These are phyloP conservation scores for Enteromius argenteus DNA, from an alignment of 2,797 vertebrate species.

Conservation along the genomic window DNA sequence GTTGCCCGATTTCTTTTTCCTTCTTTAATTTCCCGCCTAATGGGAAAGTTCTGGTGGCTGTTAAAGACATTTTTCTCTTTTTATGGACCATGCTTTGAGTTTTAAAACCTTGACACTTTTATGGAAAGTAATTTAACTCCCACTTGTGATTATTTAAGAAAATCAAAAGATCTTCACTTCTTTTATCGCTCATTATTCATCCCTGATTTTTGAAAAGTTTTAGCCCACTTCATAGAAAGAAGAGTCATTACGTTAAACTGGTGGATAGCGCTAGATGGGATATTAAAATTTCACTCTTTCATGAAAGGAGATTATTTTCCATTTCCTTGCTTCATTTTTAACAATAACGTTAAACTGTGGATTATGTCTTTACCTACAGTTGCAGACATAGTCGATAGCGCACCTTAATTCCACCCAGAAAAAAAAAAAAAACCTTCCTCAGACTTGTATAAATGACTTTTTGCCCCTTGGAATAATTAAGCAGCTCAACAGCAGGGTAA, in stretches of 20 bases:
- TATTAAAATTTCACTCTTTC: slow-evolving; percentile 66
- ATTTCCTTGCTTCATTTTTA: slow-evolving; percentile 49
- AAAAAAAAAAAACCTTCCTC: neutral
- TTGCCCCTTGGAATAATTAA: slow-evolving; percentile 28
- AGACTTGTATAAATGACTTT: neutral
- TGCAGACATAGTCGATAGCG: neutral
- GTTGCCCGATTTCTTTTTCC: slow-evolving; percentile 26
- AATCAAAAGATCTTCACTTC: slow-evolving; percentile 65
- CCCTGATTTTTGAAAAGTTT: slow-evolving; percentile 56
- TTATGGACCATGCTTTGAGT: slow-evolving; percentile 59
- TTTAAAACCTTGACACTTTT: slow-evolving; percentile 67
- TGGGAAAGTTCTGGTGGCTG: slow-evolving; percentile 68
- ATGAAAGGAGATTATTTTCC: slow-evolving; percentile 66
- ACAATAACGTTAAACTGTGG: slow-evolving; percentile 44
- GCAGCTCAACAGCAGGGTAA: neutral
- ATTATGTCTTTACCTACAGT: slow-evolving; percentile 19
- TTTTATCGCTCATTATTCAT: slow-evolving; percentile 71
- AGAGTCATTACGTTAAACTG: slow-evolving; percentile 71
- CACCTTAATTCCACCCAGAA: neutral
- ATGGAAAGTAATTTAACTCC: slow-evolving; percentile 67
- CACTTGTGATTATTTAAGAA: slow-evolving; percentile 70
- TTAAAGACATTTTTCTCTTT: slow-evolving; percentile 51
- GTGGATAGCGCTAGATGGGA: slow-evolving; percentile 63
- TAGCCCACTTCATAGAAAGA: slow-evolving; percentile 41
- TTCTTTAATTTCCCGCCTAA: slow-evolving; percentile 62